Evolutionary conservation across 2,113 vertebrate genomes (phyloP), one percentile per base, ranked within the genome.

Genomic region (Myocastor coypus): DNA sequence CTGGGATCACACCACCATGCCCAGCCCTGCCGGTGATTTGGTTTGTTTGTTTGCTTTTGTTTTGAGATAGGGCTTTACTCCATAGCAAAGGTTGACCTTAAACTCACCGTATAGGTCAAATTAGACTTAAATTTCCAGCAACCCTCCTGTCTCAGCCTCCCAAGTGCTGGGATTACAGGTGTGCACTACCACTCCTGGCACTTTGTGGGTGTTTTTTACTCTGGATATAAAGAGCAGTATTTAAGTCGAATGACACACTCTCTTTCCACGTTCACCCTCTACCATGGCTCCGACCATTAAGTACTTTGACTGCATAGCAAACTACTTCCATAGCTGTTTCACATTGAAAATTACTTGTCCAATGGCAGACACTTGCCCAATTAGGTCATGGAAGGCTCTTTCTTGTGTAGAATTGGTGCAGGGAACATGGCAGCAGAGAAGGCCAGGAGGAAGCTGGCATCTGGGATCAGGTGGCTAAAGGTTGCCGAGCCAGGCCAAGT

Each of bases 231-330:
- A 80, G 3, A 40, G 24, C 14, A 61, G 22, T 37, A 22, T 32
- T 28, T 34, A 28, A 52, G 34, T 13, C 24, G 22, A 57, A 30
- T 7, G 17, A 75, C 63, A 5, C 59, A 6, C 10, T 59, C 28
- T 77, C 37, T 78, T 40, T 30, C 20, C 30, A 66, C 2, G 11
- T 14, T 42, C 22, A 24, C 6, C 22, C 2, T 24, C 50, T 5
- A 11, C 5, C 42, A 2, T 6, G 1, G 40, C 12, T 50, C 64
- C 32, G 32, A 20, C 52, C 0, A 0, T 14, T 63, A 14, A 6
- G 73, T 32, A 52, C 13, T 61, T 55, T 92, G 34, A 13, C 42
- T 66, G 12, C 3, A 19, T 63, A 42, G 19, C 82, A 89, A 10
- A 46, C 46, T 46, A 46, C 46, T 46, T 46, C 46, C 46, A 46